A percentile compares a stretch with the other conserved stretches of the same genome.
Conservation (phyloP, 2,888 invertebrate genomes). For the Euclidia mi region DNA sequence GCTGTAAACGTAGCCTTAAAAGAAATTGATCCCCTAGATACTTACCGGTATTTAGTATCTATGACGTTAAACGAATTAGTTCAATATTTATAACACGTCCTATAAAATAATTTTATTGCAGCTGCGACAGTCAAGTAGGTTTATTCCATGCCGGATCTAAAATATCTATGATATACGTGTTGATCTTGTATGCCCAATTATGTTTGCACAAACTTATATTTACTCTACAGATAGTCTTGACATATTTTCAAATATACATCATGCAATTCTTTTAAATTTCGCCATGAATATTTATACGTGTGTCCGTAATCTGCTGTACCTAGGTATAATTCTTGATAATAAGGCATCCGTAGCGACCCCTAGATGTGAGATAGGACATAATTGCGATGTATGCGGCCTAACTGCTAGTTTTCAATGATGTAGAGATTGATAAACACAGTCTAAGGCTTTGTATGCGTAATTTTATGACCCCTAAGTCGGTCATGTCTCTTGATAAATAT, state of each 20-base stretch:
- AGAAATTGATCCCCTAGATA: no score
- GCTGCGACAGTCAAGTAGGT: no score
- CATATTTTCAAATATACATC: not conserved
- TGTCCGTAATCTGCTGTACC: not conserved
- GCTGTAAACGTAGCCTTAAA: no score
- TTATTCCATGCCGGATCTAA: no score
- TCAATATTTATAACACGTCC: no score
- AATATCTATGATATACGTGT: no score
- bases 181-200: no score
- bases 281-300: constrained; percentile 4
- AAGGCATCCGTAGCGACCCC: constrained; percentile 20
- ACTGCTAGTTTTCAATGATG: constrained; percentile 2
- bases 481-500: constrained; percentile 11
- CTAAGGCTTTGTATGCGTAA: constrained; percentile 24
- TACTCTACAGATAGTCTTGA: not conserved
- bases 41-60: no score
- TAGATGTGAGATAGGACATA: constrained; percentile 37
- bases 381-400: constrained; percentile 18
- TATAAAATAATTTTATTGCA: no score
- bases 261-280: not conserved
- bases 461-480: constrained; percentile 27
- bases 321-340: constrained; percentile 28
- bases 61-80: no score
- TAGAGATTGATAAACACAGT: constrained; percentile 14
- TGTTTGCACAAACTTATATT: no score